Evolutionary conservation across 2,888 invertebrate genomes (phyloP), one percentile per base, ranked within the genome.

Genomic region (Apamea anceps): DNA sequence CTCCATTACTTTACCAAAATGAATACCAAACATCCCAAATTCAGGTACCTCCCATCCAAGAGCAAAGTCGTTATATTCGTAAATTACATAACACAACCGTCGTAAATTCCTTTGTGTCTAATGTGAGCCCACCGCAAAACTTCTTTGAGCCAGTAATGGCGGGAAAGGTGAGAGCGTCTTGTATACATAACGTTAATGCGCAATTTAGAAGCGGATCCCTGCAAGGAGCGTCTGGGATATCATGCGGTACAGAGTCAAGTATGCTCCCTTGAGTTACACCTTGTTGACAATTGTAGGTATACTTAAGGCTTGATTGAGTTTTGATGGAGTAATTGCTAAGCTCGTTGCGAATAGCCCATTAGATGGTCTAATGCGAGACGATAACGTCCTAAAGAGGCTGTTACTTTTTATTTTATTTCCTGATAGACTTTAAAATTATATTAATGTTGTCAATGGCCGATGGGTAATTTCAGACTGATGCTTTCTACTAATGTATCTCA

Each of bases 121-220:
- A 89, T 87, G 84, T 85, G 81, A 72, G 82, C 70, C 73, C 72
- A 74, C 87, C 82, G 66, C 80, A 79, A 81, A 87, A 87, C 85
- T 84, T 87, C 84, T 85, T 86, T 80, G 88, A 87, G 78, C 72
- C 68, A 21, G 66, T 84, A 82, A 75, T 83, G 77, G 67, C 66
- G 67, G 48, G 79, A 79, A 90, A 90, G 82, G 85, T 87, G 87
- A 85, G 83, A 85, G 74, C 85, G 72, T 88, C 90, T 89, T 88
- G 87, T 88, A 81, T 85, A 82, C 74, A 79, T 79, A 86, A 88
- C 74, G 82, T 80, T 90, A 87, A 90, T 86, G 83, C 73, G 80
- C 81, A 84, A 89, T 90, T 89, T 89, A 81, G 78, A 86, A 85
- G 68, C 71, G 72, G 81, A 81, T 84, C 70, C 71, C 72, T 54